These are phyloP conservation scores for Torymus aiolomorphi DNA, from an alignment of 2,888 invertebrate genomes.

Conservation along the genomic window DNA sequence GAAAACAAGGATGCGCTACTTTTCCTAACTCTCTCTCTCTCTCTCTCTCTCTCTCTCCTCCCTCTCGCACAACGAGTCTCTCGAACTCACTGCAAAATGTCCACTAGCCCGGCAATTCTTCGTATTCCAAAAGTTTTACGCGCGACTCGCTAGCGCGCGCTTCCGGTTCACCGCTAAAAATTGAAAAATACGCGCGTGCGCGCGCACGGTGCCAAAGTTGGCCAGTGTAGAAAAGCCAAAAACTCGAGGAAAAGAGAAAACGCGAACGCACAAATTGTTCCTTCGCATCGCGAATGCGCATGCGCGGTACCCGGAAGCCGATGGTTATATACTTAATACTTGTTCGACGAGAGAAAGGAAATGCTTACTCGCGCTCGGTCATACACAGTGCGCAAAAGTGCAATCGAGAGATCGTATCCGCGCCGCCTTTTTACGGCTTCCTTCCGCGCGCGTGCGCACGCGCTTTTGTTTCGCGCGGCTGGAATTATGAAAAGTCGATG, in stretches of 20 bases:
- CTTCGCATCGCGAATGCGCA: background rate
- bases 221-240: too few species aligned
- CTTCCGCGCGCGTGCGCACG: background rate
- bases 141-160: too few species aligned
- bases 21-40: too few species aligned
- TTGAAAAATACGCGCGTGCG: too few species aligned
- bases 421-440: constrained; percentile 27
- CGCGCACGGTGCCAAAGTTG: too few species aligned
- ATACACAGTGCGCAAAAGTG: constrained; percentile 31
- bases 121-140: too few species aligned
- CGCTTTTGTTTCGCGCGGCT: background rate
- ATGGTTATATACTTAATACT: constrained; percentile 2
- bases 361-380: constrained; percentile 16
- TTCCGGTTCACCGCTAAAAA: too few species aligned
- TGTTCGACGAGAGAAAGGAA: constrained; percentile 3
- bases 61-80: too few species aligned
- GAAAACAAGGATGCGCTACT: too few species aligned
- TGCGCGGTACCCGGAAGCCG: constrained; percentile 6
- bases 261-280: background rate
- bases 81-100: too few species aligned
- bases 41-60: too few species aligned
- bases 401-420: constrained; percentile 39
- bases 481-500: constrained; percentile 30
- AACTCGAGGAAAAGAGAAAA: background rate
- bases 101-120: too few species aligned